A percentile compares a stretch with the other conserved stretches of the same genome.
phyloP scores from a whole-genome alignment of 2,797 vertebrate genomes.

The Coilia nasus region DNA sequence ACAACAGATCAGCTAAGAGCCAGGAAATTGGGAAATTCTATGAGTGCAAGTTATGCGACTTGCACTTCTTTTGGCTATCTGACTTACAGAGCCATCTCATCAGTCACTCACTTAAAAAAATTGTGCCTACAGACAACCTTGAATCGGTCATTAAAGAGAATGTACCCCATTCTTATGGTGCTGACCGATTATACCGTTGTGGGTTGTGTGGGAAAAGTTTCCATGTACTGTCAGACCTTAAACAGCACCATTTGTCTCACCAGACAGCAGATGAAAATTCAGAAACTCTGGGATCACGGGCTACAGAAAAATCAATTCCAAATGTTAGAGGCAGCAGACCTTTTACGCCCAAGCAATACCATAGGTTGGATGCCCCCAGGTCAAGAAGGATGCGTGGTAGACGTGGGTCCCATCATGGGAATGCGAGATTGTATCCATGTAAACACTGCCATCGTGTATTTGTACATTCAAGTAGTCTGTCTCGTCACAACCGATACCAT shows the following conservation, averaged over 20 bases:
- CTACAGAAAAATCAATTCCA: constrained; percentile 52
- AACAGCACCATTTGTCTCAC: constrained; percentile 75
- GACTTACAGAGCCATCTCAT: constrained; percentile 75
- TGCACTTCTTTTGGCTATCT: constrained; percentile 81
- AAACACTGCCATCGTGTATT: constrained; percentile 79
- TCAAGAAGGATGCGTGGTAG: constrained; percentile 57
- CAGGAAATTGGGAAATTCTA: constrained; percentile 74
- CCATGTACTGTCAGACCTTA: constrained; percentile 69
- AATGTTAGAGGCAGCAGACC: constrained; percentile 22
- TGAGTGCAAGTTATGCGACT: constrained; percentile 75
- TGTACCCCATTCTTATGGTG: constrained; percentile 51
- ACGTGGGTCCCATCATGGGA: constrained; percentile 30
- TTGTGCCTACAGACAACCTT: constrained; percentile 41
- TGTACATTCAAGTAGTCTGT: constrained; percentile 82
- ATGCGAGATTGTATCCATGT: constrained; percentile 73
- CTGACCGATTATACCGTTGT: constrained; percentile 71
- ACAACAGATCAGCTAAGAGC: constrained; percentile 59
- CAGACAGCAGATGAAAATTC: constrained; percentile 71
- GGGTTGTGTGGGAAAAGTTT: constrained; percentile 79
- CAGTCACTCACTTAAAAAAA: constrained; percentile 52
- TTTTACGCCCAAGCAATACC: constrained; percentile 46
- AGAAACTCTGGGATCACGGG: constrained; percentile 48
- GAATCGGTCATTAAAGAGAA: constrained; percentile 66
- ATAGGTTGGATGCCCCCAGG: constrained; percentile 43
- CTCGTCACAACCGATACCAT: constrained; percentile 81